Evolutionary conservation across 2,888 invertebrate species (phyloP).

Genomic region (Agrotis clavis): DNA sequence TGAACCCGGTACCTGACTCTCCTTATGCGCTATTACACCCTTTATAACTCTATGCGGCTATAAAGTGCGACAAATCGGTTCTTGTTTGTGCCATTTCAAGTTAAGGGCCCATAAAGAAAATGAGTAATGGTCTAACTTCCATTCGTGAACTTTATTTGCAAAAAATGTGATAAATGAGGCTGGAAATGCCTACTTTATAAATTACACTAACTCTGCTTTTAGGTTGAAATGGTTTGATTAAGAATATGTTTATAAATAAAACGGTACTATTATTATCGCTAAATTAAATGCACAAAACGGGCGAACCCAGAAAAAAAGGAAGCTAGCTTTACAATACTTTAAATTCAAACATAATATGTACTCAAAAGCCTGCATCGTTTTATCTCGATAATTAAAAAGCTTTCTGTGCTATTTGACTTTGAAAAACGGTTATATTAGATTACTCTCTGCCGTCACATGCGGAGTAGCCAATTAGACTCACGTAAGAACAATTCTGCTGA

Average conservation of each 20-base stretch:
- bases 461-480: conserved; percentile 25
- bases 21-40: conserved; percentile 42
- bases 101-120: conserved; percentile 39
- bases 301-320: too few species aligned
- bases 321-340: not conserved
- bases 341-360: not conserved
- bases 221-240: not conserved
- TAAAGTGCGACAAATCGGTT: conserved; percentile 47
- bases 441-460: conserved; percentile 22
- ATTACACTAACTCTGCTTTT: not conserved
- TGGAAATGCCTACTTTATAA: not conserved
- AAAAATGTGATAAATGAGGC: conserved; percentile 1
- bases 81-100: conserved; percentile 49
- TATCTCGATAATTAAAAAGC: not conserved
- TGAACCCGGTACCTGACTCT: conserved; percentile 45
- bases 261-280: too few species aligned
- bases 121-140: conserved; percentile 33
- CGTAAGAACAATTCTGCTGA: conserved; percentile 11
- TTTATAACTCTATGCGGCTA: conserved; percentile 44
- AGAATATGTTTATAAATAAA: too few species aligned
- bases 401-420: conserved; percentile 5
- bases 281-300: too few species aligned
- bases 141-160: conserved; percentile 25
- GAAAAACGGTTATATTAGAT: conserved; percentile 28
- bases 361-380: not conserved